Percentiles rank a stretch among this genome's conserved stretches.
phyloP scores from a whole-genome alignment of 2,888 invertebrate genomes.

The Tinea semifulvella region DNA sequence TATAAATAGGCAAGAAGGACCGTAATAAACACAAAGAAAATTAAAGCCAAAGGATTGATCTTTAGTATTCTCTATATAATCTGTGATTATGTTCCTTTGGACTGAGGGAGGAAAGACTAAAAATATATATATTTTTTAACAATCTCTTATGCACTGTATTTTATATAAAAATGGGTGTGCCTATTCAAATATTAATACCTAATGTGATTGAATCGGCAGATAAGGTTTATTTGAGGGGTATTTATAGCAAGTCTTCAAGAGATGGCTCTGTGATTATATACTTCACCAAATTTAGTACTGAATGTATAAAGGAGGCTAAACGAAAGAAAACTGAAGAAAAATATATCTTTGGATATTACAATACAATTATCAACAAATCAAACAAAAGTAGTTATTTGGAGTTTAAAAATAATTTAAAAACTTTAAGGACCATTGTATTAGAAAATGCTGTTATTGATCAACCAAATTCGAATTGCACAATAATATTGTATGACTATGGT shows the following conservation, averaged over 20 bases:
- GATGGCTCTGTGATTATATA: not conserved
- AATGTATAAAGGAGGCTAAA: too few relatives aligned
- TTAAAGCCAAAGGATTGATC: too few relatives aligned
- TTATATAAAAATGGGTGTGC: not conserved
- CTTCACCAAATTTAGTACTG: not conserved
- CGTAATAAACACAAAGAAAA: too few relatives aligned
- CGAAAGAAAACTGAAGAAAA: too few relatives aligned
- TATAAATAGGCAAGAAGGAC: too few relatives aligned
- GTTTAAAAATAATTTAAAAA: not conserved
- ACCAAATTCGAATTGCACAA: conserved; percentile 25
- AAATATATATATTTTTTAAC: too few relatives aligned
- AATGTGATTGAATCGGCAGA: not conserved
- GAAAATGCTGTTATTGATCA: not conserved
- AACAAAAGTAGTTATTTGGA: not conserved
- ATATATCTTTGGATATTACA: conserved; percentile 6
- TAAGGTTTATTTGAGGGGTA: conserved; percentile 2
- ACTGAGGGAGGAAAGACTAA: too few relatives aligned
- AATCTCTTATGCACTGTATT: too few relatives aligned
- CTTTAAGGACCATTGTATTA: conserved; percentile 27
- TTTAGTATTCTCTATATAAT: too few relatives aligned
- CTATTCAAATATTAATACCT: conserved; percentile 8
- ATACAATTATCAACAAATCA: not conserved
- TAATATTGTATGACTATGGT: conserved; percentile 43
- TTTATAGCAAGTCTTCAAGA: not conserved
- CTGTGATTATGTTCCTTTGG: too few relatives aligned